A percentile compares a stretch with the other conserved stretches of the same genome.
Conservation (phyloP, 2,888 invertebrate genomes). For the Ganaspis brasiliensis region DNA sequence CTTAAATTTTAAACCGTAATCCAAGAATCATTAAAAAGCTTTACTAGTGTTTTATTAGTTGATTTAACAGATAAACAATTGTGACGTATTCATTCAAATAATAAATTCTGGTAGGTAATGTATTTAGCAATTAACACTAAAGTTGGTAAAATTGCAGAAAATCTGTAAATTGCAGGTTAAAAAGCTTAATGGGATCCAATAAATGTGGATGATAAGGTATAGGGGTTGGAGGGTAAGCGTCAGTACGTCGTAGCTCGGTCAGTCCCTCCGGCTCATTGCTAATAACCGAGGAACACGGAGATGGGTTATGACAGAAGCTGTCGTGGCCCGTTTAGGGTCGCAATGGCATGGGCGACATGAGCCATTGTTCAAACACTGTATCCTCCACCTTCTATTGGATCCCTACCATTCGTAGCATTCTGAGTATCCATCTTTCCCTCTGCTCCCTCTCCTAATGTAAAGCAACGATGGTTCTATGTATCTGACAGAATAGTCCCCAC, state of each 20-base stretch:
- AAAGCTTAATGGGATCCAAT: neutral
- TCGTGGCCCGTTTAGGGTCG: slow-evolving; percentile 64
- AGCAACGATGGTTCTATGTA: neutral
- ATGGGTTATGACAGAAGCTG: slow-evolving; percentile 72
- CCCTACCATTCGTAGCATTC: slow-evolving; percentile 8
- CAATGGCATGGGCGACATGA: slow-evolving; percentile 69
- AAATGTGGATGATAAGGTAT: neutral
- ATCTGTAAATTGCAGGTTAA: neutral
- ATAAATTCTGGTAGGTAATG: too few species aligned
- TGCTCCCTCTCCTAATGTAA: neutral
- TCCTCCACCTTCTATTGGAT: slow-evolving; percentile 35
- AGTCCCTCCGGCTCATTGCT: slow-evolving; percentile 69
- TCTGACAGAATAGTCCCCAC: neutral
- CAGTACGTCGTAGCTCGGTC: slow-evolving; percentile 45
- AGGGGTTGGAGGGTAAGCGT: neutral
- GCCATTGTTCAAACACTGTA: slow-evolving; percentile 69
- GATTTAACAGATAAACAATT: too few species aligned
- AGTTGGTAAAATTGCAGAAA: neutral
- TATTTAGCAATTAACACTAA: neutral
- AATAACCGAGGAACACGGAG: slow-evolving; percentile 74
- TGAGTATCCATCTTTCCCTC: neutral
- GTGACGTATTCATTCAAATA: too few species aligned
- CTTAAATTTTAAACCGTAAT: too few species aligned
- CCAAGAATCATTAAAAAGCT: too few species aligned
- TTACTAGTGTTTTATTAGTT: too few species aligned